These are phyloP conservation scores for Bradypus variegatus DNA, from an alignment of 2,797 vertebrate species.

Conservation along the genomic window DNA sequence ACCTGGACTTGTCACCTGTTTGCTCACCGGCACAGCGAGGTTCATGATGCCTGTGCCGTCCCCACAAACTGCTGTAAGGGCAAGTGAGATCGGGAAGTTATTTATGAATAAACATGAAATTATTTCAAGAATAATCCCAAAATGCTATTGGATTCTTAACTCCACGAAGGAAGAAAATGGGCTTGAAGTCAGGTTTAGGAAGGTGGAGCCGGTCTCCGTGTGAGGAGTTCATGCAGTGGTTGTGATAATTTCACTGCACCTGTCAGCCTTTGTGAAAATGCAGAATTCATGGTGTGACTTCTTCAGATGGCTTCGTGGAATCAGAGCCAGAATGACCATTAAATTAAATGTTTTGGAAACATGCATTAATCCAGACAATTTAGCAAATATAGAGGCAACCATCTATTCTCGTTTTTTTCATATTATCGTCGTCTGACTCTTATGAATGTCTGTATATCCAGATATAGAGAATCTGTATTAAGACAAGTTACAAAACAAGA, in stretches of 20 bases:
- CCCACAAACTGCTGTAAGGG: background rate
- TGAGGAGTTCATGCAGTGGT: background rate
- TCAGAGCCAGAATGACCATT: constrained; percentile 31
- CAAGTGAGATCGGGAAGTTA: background rate
- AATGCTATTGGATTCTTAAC: background rate
- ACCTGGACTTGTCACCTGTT: background rate
- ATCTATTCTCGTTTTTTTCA: constrained; percentile 39
- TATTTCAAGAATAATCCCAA: background rate
- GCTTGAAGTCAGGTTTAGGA: background rate
- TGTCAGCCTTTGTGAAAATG: background rate
- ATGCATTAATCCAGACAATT: constrained; percentile 39
- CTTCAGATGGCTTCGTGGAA: constrained; percentile 35
- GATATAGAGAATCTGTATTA: background rate
- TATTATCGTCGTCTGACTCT: constrained; percentile 36
- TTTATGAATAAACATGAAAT: background rate
- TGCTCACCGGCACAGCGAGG: too few relatives aligned
- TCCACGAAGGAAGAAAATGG: background rate
- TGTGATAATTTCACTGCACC: background rate
- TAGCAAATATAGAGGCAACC: constrained; percentile 30
- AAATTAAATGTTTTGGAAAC: constrained; percentile 54
- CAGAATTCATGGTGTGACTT: background rate
- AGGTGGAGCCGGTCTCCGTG: background rate
- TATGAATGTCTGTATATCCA: constrained; percentile 8
- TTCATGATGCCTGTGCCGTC: background rate
- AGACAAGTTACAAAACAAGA: background rate